Conservation (phyloP, 2,797 vertebrate species). For the Protosalanx chinensis region DNA sequence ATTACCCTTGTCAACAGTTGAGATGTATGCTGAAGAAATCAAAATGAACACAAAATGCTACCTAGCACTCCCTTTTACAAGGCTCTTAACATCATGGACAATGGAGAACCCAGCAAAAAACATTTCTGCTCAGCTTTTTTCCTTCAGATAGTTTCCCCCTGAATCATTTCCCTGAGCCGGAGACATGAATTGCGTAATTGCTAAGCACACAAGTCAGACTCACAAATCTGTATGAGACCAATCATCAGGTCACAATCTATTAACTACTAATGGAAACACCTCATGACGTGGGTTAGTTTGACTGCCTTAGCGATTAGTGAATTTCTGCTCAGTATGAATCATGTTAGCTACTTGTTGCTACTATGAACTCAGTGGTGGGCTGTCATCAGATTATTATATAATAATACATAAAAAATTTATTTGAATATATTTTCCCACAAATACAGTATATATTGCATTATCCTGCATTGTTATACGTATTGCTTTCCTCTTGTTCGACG, state of each 20-base stretch:
- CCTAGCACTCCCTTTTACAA: neutral
- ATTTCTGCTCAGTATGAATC: slow-evolving; percentile 38
- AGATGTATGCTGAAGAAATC: neutral
- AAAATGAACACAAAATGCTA: neutral
- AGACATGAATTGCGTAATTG: slow-evolving; percentile 36
- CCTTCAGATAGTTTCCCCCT: slow-evolving; percentile 43
- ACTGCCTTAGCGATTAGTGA: slow-evolving; percentile 30
- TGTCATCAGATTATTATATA: too few relatives aligned
- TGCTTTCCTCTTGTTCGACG: too few relatives aligned
- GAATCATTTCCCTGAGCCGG: slow-evolving; percentile 41
- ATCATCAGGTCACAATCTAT: slow-evolving; percentile 26
- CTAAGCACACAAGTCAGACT: slow-evolving; percentile 20
- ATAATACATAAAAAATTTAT: too few relatives aligned
- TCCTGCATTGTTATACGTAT: too few relatives aligned
- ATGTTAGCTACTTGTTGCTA: slow-evolving; percentile 26
- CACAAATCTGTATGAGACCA: slow-evolving; percentile 36
- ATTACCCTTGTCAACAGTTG: neutral
- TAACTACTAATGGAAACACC: slow-evolving; percentile 36
- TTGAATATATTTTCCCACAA: too few relatives aligned
- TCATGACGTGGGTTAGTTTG: slow-evolving; percentile 15
- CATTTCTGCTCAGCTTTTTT: slow-evolving; percentile 19
- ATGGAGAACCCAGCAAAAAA: slow-evolving; percentile 12
- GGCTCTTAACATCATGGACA: slow-evolving; percentile 1
- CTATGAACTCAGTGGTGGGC: neutral
- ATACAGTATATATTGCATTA: too few relatives aligned